A percentile compares a stretch with the other conserved stretches of the same genome.
These are phyloP conservation scores for Pelagia noctiluca DNA, from an alignment of 30 jellyfish, hydroid and myxozoan species.

Conservation along the genomic window DNA sequence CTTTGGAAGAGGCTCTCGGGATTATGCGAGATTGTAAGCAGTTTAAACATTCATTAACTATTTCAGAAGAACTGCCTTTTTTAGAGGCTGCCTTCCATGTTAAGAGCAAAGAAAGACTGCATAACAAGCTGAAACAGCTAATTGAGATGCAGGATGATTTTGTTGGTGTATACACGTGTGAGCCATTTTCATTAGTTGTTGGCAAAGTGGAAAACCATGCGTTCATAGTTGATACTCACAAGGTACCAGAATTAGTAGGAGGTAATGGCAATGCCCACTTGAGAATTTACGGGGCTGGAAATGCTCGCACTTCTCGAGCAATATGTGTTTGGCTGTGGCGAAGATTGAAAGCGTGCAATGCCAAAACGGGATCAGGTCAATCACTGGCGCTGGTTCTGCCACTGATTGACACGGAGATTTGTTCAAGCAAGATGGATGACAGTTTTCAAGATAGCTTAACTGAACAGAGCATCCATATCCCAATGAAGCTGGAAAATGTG, in stretches of 20 bases:
- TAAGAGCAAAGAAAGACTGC: slow-evolving; percentile 1
- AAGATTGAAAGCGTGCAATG: not conserved
- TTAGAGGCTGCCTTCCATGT: not conserved
- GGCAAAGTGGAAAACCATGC: not conserved
- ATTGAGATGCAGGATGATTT: not conserved
- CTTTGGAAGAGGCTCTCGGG: not conserved
- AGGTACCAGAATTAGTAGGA: slow-evolving; percentile 8
- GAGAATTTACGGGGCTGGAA: slow-evolving; percentile 15
- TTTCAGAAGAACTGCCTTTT: slow-evolving; percentile 20
- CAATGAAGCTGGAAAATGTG: not conserved
- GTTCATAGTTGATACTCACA: slow-evolving; percentile 7
- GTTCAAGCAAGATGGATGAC: not conserved
- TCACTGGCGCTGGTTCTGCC: not conserved
- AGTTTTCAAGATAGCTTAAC: not conserved
- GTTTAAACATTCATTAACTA: not conserved
- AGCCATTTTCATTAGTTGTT: slow-evolving; percentile 2
- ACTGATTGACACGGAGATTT: not conserved
- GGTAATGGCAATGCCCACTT: slow-evolving; percentile 24
- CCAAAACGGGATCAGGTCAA: slow-evolving; percentile 1
- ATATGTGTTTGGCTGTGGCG: not conserved
- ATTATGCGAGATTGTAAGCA: not conserved
- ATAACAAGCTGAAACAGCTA: slow-evolving; percentile 3
- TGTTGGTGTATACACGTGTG: slow-evolving; percentile 3
- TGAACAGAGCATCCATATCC: slow-evolving; percentile 3
- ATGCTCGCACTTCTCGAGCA: not conserved